Base-by-base conservation (phyloP, 1,140 invertebrate species). In the Bombus terrestris region DNA sequence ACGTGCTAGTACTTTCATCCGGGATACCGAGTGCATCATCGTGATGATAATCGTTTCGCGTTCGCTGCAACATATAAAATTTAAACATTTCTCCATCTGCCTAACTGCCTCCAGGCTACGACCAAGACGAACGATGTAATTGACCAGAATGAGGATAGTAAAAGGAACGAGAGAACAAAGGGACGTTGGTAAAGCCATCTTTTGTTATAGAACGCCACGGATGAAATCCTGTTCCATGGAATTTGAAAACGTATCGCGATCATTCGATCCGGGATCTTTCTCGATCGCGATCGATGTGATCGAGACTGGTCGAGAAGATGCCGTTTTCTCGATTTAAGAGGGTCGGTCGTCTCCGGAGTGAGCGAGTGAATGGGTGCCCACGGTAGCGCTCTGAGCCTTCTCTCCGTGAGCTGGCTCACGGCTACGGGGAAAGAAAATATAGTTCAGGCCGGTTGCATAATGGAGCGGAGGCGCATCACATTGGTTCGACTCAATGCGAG, bases 381-480 rank as follows among this genome's bases (percentile, higher is more conserved):
- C 89, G 80, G 89, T 90, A 90, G 89, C 88, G 25, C 43, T 57
- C 22, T 28, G 18, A 82, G 76, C 68, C 71, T 86, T 83, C 86
- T 82, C 84, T 62, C 41, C 43, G 53, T 72, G 41, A 81, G 68
- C 73, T 35, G 69, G 69, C 69, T 72, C 39, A 72, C 28, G 69
- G 37, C 41, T 75, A 41, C 22, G 57, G 71, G 64, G 37, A 76
- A 90, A 81, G 88, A 85, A 90, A 90, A 90, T 90, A 90, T 90
- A 88, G 88, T 90, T 89, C 89, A 90, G 86, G 25, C 66, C 53
- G 72, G 37, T 90, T 90, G 88, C 89, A 83, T 90, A 90, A 90
- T 80, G 47, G 47, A 69, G 78, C 77, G 59, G 72, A 90, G 89
- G 88, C 78, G 74, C 87, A 88, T 89, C 85, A 59, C 84, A 39